These are phyloP conservation scores for Chydorus sphaericus DNA, from an alignment of 2,888 invertebrate species.

Conservation along the genomic window DNA sequence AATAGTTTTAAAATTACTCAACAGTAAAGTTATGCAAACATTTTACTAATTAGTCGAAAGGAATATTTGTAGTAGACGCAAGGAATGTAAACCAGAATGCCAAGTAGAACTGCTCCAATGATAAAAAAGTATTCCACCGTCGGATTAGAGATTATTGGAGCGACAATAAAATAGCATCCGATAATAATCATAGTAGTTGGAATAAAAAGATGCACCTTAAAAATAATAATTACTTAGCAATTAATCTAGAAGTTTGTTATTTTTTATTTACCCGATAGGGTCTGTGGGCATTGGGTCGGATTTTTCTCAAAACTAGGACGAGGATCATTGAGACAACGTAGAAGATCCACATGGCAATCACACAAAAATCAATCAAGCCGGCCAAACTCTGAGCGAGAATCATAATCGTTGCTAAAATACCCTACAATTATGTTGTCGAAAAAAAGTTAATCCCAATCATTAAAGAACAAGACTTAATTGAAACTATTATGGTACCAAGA, in stretches of 20 bases:
- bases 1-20: too few species aligned
- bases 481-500: slow-evolving; percentile 60
- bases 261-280: slow-evolving; percentile 63
- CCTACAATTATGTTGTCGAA: slow-evolving; percentile 43
- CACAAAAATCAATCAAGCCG: slow-evolving; percentile 92
- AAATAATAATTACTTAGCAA: slow-evolving; percentile 1
- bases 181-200: slow-evolving; percentile 77
- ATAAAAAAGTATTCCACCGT: slow-evolving; percentile 92
- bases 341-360: slow-evolving; percentile 95
- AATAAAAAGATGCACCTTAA: slow-evolving; percentile 74
- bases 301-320: slow-evolving; percentile 77
- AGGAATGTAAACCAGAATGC: slow-evolving; percentile 81
- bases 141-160: slow-evolving; percentile 83
- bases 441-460: too few species aligned
- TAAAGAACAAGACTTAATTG: too few species aligned
- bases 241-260: not conserved
- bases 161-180: slow-evolving; percentile 81
- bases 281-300: slow-evolving; percentile 75
- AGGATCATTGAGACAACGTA: slow-evolving; percentile 91
- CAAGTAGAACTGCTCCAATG: slow-evolving; percentile 69
- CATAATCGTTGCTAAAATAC: slow-evolving; percentile 74
- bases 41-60: slow-evolving; percentile 48
- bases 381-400: slow-evolving; percentile 85
- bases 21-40: too few species aligned
- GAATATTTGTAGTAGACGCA: slow-evolving; percentile 78